Base-by-base conservation (phyloP, 2,797 vertebrate genomes). In the Mastacembelus armatus region DNA sequence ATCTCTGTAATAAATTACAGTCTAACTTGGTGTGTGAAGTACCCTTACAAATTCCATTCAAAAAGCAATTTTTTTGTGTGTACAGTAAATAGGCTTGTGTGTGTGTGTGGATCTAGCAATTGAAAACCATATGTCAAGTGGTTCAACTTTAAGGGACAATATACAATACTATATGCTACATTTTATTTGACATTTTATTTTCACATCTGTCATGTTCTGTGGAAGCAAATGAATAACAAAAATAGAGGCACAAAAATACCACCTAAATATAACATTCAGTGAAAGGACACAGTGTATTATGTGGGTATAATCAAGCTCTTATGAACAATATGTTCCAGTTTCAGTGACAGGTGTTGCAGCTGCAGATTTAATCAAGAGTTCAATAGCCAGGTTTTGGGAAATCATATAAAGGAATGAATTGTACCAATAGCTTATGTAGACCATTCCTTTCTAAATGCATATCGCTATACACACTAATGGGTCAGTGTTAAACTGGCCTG, bases 1-100 rank as follows among this genome's bases (percentile, higher is more conserved):
- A 70, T 67, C 64, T 77, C 64, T 61, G 15, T 65, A 48, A 81
- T 64, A 79, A 60, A 78, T 72, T 70, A 63, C 48, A 68, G 42
- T 4, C 27, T 49, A 66, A 73, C 59, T 61, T 36, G 30, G 64
- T 19, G 26, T 58, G 39, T 63, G 45, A 77, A 74, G 82, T 43
- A 55, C 54, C 67, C 47, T 59, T 65, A 55, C 22, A 72, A 67
- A 73, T 76, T 68, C 47, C 74, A 73, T 77, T 77, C 16, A 71
- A 66, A 78, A 64, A 64, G 19, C 39, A 66, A 71, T 79, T 71
- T 14, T 54, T 79, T 62, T 66, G 63, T 69, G n/a, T 57, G 30
- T 76, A 32, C n/a, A n/a, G n/a, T 56, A 64, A 78, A 72, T 65
- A 51, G 49, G 35, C 51, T 38, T 39, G 35, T 43, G 49, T 3